Conservation (phyloP, 2,797 vertebrate species). For the Columba guinea region DNA sequence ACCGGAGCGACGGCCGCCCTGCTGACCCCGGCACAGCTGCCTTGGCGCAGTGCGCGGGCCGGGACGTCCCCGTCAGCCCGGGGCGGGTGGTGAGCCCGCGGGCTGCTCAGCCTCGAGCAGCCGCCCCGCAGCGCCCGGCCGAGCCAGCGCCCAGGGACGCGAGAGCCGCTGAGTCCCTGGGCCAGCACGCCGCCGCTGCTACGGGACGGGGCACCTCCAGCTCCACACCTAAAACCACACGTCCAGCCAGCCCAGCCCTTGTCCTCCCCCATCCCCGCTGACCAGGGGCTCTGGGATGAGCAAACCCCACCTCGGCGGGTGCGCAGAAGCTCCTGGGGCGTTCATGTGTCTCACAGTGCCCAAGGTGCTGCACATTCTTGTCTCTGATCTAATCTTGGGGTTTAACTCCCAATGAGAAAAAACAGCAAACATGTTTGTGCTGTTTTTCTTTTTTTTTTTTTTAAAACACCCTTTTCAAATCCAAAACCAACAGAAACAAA, state of each 20-base stretch:
- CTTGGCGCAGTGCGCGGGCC: neutral
- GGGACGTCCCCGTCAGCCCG: neutral
- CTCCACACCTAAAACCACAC: neutral
- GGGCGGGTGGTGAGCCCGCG: neutral
- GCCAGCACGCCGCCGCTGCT: fast-evolving
- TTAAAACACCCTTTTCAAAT: neutral
- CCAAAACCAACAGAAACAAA: neutral
- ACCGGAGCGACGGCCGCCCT: neutral
- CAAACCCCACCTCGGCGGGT: neutral
- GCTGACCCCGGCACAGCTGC: neutral
- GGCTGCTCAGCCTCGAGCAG: neutral
- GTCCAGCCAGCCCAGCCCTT: neutral
- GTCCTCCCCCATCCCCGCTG: fast-evolving
- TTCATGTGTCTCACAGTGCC: neutral
- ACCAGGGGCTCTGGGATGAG: fast-evolving
- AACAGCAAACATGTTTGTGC: neutral
- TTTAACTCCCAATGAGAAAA: neutral
- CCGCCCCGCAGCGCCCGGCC: neutral
- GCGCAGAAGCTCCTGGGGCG: neutral
- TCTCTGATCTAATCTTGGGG: neutral
- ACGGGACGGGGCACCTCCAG: neutral
- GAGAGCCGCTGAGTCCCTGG: neutral
- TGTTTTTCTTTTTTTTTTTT: neutral
- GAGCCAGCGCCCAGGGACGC: neutral
- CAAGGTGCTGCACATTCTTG: neutral